Evolutionary conservation across 2,113 vertebrate genomes (phyloP).

Genomic region (Bubo scandiacus): DNA sequence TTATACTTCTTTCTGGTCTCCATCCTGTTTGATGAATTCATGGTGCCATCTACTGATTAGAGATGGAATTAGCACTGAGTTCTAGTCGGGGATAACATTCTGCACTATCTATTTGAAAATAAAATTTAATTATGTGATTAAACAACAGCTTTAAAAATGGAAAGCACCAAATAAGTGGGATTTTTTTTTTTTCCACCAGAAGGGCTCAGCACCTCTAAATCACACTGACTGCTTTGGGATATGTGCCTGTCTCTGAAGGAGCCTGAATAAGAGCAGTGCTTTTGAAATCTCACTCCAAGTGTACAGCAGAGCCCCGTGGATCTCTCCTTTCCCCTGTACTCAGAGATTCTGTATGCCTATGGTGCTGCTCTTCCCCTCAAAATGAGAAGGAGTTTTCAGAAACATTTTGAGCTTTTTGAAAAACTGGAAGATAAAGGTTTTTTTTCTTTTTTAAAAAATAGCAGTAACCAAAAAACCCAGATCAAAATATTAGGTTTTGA

Average conservation of each 20-base stretch:
- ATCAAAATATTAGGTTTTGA: neutral
- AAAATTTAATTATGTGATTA: neutral
- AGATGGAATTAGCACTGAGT: neutral
- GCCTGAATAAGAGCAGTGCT: neutral
- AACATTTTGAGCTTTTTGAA: neutral
- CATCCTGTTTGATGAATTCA: slow-evolving; percentile 51
- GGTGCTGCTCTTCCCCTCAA: neutral
- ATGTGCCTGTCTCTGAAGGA: neutral
- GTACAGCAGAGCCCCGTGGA: neutral
- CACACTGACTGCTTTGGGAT: neutral
- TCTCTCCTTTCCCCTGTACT: neutral
- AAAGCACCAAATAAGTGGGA: neutral
- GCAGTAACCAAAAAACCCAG: neutral
- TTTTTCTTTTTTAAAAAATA: rapidly evolving
- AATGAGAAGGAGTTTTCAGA: neutral
- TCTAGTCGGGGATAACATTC: neutral
- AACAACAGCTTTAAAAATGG: neutral
- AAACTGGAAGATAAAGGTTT: neutral
- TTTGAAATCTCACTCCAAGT: neutral
- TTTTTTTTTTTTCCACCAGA: neutral
- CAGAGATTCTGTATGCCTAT: neutral
- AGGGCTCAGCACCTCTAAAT: neutral
- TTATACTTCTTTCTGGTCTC: neutral
- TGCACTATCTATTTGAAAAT: neutral
- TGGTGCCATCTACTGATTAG: slow-evolving; percentile 72